Evolutionary conservation across 1,140 invertebrate genomes (phyloP), one percentile per base, ranked within the genome.

Genomic region (Babylonia areolata): DNA sequence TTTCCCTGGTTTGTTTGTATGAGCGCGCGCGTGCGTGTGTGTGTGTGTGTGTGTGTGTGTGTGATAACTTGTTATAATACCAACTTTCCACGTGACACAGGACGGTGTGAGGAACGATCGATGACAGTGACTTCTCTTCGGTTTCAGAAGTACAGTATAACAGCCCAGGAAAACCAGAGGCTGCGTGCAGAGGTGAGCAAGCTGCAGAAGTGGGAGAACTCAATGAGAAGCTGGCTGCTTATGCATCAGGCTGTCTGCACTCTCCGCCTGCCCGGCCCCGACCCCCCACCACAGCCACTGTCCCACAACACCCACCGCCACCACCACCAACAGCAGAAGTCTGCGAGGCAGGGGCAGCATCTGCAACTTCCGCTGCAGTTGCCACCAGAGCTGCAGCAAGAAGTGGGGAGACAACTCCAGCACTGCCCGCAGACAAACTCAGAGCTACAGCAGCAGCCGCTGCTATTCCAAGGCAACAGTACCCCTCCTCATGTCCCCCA

Each of bases 11-110:
- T 1, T 79, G 77, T 79, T n/a, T 79, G 35, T 79, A 35, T 79
- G 77, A 37, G 77, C 39, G 77, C 39, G 77, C 39, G 77, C 39
- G 77, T 39, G 77, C 39, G 77, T 79, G 77, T 79, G 77, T 79
- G 77, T 39, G 77, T 79, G 77, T 42, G 77, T 42, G 77, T 9
- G 5, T 6, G 5, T 11, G 40, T 42, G 3, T 20, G 77, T 79
- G 6, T n/a, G 69, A 6, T 28, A 9, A 9, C 28, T 9, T 71
- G 28, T 71, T 71, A 28, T 71, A 9, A 11, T n/a, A n/a, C n/a
- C n/a, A n/a, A n/a, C n/a, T n/a, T n/a, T n/a, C n/a, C n/a, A n/a
- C n/a, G n/a, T n/a, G n/a, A n/a, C n/a, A n/a, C n/a, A n/a, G n/a
- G n/a, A n/a, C n/a, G n/a, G n/a, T n/a, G n/a, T n/a, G n/a, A n/a